These are phyloP conservation scores for Notarius lentiginosus DNA, from an alignment of 2,113 vertebrate genomes.

Conservation along the genomic window DNA sequence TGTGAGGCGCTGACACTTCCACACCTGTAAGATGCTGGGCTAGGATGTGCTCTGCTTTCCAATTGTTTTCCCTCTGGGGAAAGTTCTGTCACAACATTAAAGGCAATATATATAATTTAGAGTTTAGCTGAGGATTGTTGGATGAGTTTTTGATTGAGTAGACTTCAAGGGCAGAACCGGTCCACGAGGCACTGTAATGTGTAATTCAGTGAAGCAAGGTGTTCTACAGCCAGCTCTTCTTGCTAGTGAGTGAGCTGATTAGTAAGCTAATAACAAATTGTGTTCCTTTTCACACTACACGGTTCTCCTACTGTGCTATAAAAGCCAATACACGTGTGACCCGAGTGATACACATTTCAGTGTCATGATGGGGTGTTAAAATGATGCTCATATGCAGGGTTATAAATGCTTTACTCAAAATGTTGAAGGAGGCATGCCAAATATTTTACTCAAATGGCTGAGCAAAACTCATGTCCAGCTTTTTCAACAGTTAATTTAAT, in stretches of 20 bases:
- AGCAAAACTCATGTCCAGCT: background rate
- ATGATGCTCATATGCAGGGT: background rate
- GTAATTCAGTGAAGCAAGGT: too few species aligned
- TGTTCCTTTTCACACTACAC: background rate
- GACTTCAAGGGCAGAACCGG: background rate
- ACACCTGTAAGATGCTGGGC: background rate
- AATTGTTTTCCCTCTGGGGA: background rate
- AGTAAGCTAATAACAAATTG: background rate
- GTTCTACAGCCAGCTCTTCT: background rate
- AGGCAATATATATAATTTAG: background rate
- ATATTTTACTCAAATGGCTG: background rate
- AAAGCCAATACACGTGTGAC: background rate
- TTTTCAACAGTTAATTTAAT: background rate
- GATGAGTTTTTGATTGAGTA: background rate
- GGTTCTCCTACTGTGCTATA: background rate
- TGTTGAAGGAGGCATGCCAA: background rate
- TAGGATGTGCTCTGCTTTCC: background rate
- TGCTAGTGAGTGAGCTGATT: background rate
- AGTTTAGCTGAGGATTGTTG: background rate
- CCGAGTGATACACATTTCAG: background rate
- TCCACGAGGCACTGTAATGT: background rate
- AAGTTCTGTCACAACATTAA: background rate
- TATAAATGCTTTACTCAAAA: background rate
- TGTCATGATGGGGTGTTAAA: background rate
- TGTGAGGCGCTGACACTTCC: conserved; percentile 52